phyloP scores from a whole-genome alignment of 2,888 invertebrate species.

The Amphimallon solstitiale region DNA sequence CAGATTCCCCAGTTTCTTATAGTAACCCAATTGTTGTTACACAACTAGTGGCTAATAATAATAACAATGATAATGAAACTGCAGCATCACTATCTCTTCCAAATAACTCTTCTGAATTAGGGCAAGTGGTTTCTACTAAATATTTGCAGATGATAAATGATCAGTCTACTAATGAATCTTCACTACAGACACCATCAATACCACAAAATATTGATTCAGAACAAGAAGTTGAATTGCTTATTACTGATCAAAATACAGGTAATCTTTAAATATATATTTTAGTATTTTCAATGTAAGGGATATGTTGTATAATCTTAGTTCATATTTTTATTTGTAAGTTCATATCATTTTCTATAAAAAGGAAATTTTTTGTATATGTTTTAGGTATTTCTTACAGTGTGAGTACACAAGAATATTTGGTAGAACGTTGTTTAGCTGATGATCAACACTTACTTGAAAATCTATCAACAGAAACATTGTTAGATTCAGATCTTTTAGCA shows the following conservation, averaged over 20 bases:
- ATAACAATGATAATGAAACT: slow-evolving; percentile 34
- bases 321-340: too few species aligned
- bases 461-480: slow-evolving; percentile 51
- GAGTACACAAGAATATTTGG: slow-evolving; percentile 52
- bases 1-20: slow-evolving; percentile 52
- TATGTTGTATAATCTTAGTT: too few species aligned
- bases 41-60: slow-evolving; percentile 53
- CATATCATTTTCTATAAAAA: too few species aligned
- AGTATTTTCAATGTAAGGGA: not conserved
- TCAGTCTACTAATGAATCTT: slow-evolving; percentile 35
- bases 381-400: slow-evolving; percentile 49
- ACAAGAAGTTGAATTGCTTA: slow-evolving; percentile 60
- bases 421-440: slow-evolving; percentile 56
- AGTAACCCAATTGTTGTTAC: slow-evolving; percentile 58
- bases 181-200: slow-evolving; percentile 37
- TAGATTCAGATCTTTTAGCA: slow-evolving; percentile 56
- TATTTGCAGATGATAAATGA: slow-evolving; percentile 55
- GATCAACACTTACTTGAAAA: slow-evolving; percentile 58
- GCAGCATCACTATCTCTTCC: slow-evolving; percentile 53
- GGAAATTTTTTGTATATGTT: not conserved
- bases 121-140: slow-evolving; percentile 52
- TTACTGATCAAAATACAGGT: slow-evolving; percentile 61
- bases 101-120: slow-evolving; percentile 48
- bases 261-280: not conserved
- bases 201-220: slow-evolving; percentile 51